A percentile compares a stretch with the other conserved stretches of the same genome.
These are phyloP conservation scores for Mastomys natalensis DNA, from an alignment of 2,113 vertebrate genomes.

Conservation along the genomic window DNA sequence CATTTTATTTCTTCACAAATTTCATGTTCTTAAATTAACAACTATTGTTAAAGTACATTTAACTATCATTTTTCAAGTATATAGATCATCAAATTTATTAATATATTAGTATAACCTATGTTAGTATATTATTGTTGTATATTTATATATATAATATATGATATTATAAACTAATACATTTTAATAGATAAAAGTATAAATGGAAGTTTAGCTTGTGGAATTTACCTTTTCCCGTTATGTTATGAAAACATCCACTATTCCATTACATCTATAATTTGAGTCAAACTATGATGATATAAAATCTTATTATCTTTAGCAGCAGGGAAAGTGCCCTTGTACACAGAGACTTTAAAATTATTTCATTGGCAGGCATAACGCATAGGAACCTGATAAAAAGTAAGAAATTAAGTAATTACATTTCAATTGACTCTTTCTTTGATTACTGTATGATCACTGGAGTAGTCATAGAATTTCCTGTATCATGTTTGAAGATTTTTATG, in stretches of 20 bases:
- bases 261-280: conserved; percentile 29
- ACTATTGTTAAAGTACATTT: background rate
- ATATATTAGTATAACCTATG: background rate
- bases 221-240: conserved; percentile 4
- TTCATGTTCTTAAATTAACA: background rate
- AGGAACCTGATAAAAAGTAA: conserved; percentile 6
- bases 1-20: conserved; percentile 18
- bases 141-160: background rate
- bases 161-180: background rate
- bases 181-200: conserved; percentile 28
- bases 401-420: conserved; percentile 63
- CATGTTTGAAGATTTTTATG: background rate
- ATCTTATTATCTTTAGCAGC: conserved; percentile 39
- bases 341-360: conserved; percentile 35
- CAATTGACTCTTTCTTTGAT: conserved; percentile 38
- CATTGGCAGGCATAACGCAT: conserved; percentile 2
- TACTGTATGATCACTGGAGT: conserved; percentile 16
- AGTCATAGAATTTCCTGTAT: background rate
- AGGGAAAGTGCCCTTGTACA: conserved; percentile 16
- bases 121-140: background rate
- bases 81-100: background rate
- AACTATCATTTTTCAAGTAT: background rate
- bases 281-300: conserved; percentile 40
- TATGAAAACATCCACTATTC: background rate
- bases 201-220: background rate